phyloP scores from a whole-genome alignment of 2,888 invertebrate genomes.

The Oscheius sp. region DNA sequence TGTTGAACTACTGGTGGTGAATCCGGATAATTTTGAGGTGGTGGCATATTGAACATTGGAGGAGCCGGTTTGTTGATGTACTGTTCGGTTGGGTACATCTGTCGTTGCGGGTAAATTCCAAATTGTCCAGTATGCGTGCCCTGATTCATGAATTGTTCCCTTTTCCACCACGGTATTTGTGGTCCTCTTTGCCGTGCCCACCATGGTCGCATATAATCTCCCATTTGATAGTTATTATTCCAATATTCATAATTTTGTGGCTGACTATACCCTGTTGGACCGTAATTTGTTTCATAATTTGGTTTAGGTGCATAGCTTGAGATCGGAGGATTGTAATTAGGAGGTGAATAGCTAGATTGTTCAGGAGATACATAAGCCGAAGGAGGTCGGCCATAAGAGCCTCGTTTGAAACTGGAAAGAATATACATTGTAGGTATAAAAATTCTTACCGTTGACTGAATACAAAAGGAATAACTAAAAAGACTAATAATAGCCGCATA shows the following conservation, averaged over 20 bases:
- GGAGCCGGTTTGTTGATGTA: background rate
- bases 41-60: background rate
- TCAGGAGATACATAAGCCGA: background rate
- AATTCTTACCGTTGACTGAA: background rate
- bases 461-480: background rate
- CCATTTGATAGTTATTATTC: background rate
- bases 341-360: background rate
- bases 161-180: slow-evolving; percentile 23
- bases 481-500: background rate
- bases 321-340: background rate
- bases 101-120: no score
- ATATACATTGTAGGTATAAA: background rate
- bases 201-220: background rate
- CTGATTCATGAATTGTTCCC: slow-evolving; percentile 6
- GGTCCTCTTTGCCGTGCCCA: slow-evolving; percentile 22
- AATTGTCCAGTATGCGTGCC: background rate
- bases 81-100: no score
- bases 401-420: slow-evolving; percentile 7
- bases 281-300: background rate
- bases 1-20: background rate
- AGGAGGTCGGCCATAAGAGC: background rate
- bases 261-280: background rate
- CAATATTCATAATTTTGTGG: background rate
- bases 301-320: slow-evolving; percentile 1
- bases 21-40: background rate